Conservation (phyloP, 1,140 invertebrate genomes). For the Globodera ellingtonae region DNA sequence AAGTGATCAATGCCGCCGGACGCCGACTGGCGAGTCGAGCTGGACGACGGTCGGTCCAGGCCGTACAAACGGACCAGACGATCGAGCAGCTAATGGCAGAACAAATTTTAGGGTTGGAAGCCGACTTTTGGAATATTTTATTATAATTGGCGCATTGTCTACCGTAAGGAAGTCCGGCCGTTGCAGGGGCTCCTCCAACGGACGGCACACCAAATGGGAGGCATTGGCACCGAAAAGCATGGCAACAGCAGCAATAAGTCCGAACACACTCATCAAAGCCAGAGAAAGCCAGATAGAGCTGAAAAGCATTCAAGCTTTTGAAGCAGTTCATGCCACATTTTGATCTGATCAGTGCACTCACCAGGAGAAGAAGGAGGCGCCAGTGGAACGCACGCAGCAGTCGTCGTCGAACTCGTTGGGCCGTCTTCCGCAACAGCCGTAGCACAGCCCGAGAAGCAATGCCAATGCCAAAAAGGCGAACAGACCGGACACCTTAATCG, state of each 20-base stretch:
- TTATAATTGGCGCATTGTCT: not conserved
- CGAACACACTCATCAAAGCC: constrained; percentile 47
- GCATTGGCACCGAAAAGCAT: constrained; percentile 58
- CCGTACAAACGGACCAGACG: constrained; percentile 34
- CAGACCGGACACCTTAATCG: constrained; percentile 47
- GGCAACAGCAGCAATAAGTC: constrained; percentile 47
- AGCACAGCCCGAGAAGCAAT: constrained; percentile 62
- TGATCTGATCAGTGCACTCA: constrained; percentile 27
- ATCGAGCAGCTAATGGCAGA: constrained; percentile 37
- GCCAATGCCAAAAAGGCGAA: constrained; percentile 57
- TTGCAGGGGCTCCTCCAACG: constrained; percentile 55
- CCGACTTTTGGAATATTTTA: not conserved
- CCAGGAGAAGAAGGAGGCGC: constrained; percentile 59
- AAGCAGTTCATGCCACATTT: not conserved
- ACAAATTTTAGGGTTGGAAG: not conserved
- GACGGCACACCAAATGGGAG: constrained; percentile 58
- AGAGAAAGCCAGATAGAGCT: constrained; percentile 62
- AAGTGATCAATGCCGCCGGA: not conserved
- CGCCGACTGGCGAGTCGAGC: constrained; percentile 7
- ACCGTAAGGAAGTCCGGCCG: constrained; percentile 58
- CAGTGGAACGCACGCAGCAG: constrained; percentile 61
- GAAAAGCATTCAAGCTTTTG: constrained; percentile 20
- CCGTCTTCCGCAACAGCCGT: constrained; percentile 61
- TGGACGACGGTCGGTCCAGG: constrained; percentile 23
- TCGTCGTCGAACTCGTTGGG: constrained; percentile 63